Conservation (phyloP, 2,888 invertebrate genomes). For the Nysson spinosus region DNA sequence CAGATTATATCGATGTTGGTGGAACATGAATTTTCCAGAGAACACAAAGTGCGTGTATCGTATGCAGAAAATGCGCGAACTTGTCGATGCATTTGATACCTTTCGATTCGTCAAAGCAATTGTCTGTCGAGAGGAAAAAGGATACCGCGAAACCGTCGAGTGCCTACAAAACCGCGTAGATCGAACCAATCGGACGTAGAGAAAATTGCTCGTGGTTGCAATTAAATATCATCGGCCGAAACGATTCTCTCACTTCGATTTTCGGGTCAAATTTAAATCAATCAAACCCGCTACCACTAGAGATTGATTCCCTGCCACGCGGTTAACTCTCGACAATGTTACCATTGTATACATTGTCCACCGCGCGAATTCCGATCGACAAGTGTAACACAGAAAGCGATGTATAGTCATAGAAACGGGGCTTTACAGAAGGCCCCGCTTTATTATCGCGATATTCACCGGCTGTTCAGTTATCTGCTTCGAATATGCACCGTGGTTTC, state of each 20-base stretch:
- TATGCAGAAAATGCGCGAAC: not conserved
- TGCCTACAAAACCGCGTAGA: not conserved
- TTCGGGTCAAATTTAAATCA: constrained; percentile 37
- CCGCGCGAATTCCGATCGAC: constrained; percentile 1
- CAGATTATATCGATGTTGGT: too few relatives aligned
- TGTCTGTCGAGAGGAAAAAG: not conserved
- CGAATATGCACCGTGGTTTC: too few relatives aligned
- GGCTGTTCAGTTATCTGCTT: too few relatives aligned
- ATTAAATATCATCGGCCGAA: constrained; percentile 21
- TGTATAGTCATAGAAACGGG: constrained; percentile 6
- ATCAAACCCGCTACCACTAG: constrained; percentile 2
- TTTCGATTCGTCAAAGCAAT: not conserved
- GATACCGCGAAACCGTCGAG: not conserved
- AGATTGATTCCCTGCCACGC: constrained; percentile 28
- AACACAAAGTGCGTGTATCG: not conserved
- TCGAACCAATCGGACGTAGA: not conserved
- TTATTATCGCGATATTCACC: too few relatives aligned
- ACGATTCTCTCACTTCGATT: not conserved
- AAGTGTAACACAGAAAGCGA: constrained; percentile 17
- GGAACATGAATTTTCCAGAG: not conserved
- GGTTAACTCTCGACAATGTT: constrained; percentile 38
- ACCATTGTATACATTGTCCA: constrained; percentile 23
- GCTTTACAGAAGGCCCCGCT: too few relatives aligned
- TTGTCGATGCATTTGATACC: not conserved
- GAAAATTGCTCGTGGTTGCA: constrained; percentile 15